Conservation (phyloP, 2,888 invertebrate species). For the Terebella lapidaria region DNA sequence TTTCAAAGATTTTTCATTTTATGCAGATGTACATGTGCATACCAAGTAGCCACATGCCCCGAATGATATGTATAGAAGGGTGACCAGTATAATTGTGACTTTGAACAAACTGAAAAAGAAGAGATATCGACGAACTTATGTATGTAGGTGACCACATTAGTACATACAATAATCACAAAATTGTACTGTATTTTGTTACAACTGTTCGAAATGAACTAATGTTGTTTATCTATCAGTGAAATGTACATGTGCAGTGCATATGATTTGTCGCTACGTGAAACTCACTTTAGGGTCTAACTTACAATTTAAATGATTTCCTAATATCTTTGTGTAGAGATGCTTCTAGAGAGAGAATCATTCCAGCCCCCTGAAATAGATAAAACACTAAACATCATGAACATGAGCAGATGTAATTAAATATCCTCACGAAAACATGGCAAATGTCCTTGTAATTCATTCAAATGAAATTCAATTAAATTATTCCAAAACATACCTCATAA, state of each 20-base stretch:
- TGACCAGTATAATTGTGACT: constrained; percentile 48
- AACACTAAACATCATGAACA: background rate
- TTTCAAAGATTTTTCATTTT: background rate
- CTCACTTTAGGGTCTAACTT: no score
- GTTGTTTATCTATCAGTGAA: no score
- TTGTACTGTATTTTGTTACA: no score
- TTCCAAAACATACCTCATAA: constrained; percentile 46
- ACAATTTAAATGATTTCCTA: constrained; percentile 50
- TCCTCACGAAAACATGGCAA: no score
- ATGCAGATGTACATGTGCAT: constrained; percentile 24
- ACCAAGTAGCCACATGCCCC: constrained; percentile 55
- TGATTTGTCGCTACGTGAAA: no score
- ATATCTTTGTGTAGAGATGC: constrained; percentile 46
- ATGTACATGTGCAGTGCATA: no score
- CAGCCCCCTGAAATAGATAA: constrained; percentile 48
- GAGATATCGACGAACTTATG: no score
- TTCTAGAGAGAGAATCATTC: constrained; percentile 55
- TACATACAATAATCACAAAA: no score
- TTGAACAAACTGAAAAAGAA: constrained; percentile 47
- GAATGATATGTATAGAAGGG: constrained; percentile 53
- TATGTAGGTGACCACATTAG: no score
- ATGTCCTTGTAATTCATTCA: no score
- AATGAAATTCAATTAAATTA: no score
- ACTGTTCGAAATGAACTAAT: no score
- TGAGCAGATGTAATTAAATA: background rate